Conservation (phyloP, 2,797 vertebrate species). For the Urosaurus nigricauda region DNA sequence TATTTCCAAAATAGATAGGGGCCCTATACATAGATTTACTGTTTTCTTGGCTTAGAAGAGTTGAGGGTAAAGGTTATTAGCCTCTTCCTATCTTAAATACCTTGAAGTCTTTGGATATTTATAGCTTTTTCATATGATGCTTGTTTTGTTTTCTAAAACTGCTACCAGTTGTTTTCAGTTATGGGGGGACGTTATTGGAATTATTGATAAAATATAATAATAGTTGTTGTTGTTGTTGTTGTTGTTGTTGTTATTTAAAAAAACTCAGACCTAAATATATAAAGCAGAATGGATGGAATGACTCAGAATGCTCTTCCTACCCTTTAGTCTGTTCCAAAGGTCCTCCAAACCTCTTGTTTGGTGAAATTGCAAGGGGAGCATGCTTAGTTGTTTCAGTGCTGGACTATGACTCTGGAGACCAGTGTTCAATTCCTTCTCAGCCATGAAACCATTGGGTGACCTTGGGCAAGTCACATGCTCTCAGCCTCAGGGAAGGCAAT, state of each 20-base stretch:
- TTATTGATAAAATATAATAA: background rate
- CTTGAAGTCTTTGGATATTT: background rate
- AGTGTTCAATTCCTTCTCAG: too few relatives aligned
- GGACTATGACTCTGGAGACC: too few relatives aligned
- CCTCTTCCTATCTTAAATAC: background rate
- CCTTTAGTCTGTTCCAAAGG: background rate
- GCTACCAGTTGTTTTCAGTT: background rate
- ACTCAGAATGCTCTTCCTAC: background rate
- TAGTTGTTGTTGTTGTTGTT: background rate
- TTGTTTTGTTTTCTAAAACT: background rate
- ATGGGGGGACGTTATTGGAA: background rate
- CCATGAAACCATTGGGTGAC: too few relatives aligned
- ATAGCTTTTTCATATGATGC: background rate
- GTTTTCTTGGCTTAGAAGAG: background rate
- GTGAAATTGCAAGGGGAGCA: background rate
- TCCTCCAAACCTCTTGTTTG: background rate
- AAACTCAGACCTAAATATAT: background rate
- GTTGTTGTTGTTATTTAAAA: background rate
- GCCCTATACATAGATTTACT: background rate
- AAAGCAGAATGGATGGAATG: background rate
- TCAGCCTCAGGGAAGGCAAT: too few relatives aligned
- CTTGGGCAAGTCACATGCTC: too few relatives aligned
- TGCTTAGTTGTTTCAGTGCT: too few relatives aligned
- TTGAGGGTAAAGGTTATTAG: background rate
- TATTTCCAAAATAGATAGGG: constrained; percentile 20